These are phyloP conservation scores for Hesperophylax magnus DNA, from an alignment of 1,140 invertebrate genomes.

Conservation along the genomic window DNA sequence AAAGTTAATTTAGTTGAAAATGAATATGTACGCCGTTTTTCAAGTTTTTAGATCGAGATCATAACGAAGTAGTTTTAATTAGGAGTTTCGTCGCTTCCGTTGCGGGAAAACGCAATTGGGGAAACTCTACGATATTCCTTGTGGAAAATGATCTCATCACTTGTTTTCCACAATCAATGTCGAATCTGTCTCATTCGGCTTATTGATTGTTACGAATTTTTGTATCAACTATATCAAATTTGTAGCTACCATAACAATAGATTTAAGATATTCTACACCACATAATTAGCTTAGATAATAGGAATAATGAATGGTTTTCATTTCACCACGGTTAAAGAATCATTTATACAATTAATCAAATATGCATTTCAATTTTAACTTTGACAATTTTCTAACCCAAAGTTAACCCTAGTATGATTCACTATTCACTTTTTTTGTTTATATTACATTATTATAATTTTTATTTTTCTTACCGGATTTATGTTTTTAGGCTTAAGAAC, in stretches of 20 bases:
- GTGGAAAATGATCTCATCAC: neutral
- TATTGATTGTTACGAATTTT: conserved; percentile 19
- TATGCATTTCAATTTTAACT: conserved; percentile 36
- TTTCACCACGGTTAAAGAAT: conserved; percentile 35
- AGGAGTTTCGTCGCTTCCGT: conserved; percentile 19
- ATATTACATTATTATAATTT: neutral
- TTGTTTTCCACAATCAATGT: conserved; percentile 20
- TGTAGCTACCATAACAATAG: conserved; percentile 28
- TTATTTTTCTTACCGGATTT: conserved; percentile 11
- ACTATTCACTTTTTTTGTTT: conserved; percentile 32
- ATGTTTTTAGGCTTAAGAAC: conserved; percentile 8
- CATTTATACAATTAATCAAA: conserved; percentile 44
- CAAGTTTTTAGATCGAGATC: conserved; percentile 43
- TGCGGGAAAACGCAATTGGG: conserved; percentile 10
- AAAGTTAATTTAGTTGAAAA: conserved; percentile 25
- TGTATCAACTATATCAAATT: conserved; percentile 18
- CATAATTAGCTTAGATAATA: conserved; percentile 1
- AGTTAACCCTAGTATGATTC: conserved; percentile 23
- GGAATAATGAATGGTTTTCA: conserved; percentile 19
- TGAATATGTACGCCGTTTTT: conserved; percentile 1
- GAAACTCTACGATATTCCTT: conserved; percentile 11
- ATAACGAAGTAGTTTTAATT: neutral
- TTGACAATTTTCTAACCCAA: conserved; percentile 26
- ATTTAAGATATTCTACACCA: conserved; percentile 41
- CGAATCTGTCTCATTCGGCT: conserved; percentile 22